Evolutionary conservation across 2,888 invertebrate genomes (phyloP), one percentile per base, ranked within the genome.

Genomic region (Unio delphinus): DNA sequence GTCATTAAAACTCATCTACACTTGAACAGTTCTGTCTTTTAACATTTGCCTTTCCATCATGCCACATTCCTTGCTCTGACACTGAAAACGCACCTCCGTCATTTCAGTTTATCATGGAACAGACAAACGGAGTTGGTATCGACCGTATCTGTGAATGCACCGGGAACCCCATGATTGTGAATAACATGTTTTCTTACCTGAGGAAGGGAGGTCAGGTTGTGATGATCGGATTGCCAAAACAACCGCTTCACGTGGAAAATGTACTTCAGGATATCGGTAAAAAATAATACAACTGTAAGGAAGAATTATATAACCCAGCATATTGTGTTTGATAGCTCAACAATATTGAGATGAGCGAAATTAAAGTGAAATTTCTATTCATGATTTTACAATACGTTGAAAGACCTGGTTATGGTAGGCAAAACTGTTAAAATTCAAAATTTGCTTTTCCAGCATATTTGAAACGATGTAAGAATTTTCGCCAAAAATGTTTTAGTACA

Each of bases 131-230:
- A 26, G 78, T 83, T 63, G 88, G 88, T 59, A 81, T 88, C 11
- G 87, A 85, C 17, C 81, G 87, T 8, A 82, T 88, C 30, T 83
- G 84, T 73, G 88, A 88, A 70, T 86, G 86, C 68, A 84, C 83
- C 67, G 88, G 88, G 20, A 83, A 82, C 15, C 70, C 84, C 5
- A 55, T 70, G 23, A 83, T 87, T 79, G 81, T 86, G 26, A 86
- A 84, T 70, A 62, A 79, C 17, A 81, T 80, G 70, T 88, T 86
- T 74, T 79, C 82, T 45, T 74, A 83, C 65, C 80, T 88, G 66
- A 72, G 88, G 45, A 88, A 88, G 69, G 88, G 88, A 11, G 88
- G 88, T 4, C 77, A 80, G 4, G 78, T 87, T 57, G 83, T 83
- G 18, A 72, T 86, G 66, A 86, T 88, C 17, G 87, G 88, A 18